Evolutionary conservation across 23 tunicate species (phyloP), one percentile per base, ranked within the genome.

Genomic region (Phallusia fumigata): DNA sequence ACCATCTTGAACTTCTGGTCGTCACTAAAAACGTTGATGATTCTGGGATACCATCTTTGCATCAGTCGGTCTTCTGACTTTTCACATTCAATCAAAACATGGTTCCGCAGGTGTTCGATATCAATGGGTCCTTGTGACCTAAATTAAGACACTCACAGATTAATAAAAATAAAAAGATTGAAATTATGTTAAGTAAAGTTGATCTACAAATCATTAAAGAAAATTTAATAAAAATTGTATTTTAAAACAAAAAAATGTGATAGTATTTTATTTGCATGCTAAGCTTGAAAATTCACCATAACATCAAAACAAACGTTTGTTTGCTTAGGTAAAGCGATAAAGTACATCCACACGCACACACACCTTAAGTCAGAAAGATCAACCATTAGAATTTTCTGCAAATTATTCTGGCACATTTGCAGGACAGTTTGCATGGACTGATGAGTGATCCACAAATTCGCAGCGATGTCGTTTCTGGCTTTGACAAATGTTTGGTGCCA

Each of bases 31-130:
- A 97, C 85, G 65, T 86, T 88, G 81, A 97, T 86, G 52, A 97
- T 84, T 8, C 88, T 80, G 30, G 94, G 99, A 83, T 80, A 92
- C 99, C 99, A 97, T 19, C 95, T 65, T 65, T 97, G 96, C 95
- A 92, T 85, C 73, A 97, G 58, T 72, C 74, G 65, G 51, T 88
- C 95, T 76, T 97, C 99, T 22, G 88, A 64, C 79, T 86, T 88
- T 36, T 97, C 97, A 40, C 88, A 83, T 79, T 84, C 99, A 8
- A 92, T 31, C 10, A 36, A 24, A 19, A 94, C 90, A 47, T 94
- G 88, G 83, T 89, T 89, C 36, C 76, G 53, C 45, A 87, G 64
- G 53, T 84, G 65, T 34, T 94, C 98, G 73, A 86, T 89, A 19
- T 89, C 94, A 21, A 83, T 81, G 22, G 94, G 98, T 1, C 98